These are phyloP conservation scores for Philaethria dido DNA, from an alignment of 2,888 invertebrate species.

Conservation along the genomic window DNA sequence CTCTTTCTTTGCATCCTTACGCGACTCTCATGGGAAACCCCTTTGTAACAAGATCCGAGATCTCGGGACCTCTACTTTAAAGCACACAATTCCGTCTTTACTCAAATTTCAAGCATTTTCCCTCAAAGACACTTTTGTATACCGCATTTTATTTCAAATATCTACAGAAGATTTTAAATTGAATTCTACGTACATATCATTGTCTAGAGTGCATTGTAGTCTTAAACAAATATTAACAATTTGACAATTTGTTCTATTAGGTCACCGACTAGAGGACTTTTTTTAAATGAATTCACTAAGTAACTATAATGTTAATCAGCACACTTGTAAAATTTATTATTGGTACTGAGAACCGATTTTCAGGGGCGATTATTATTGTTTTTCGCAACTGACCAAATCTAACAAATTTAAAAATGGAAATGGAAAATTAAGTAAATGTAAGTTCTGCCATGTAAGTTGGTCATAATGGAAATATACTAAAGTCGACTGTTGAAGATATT, in stretches of 20 bases:
- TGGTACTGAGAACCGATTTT: too few species aligned
- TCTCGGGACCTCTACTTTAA: neutral
- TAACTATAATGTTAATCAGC: too few species aligned
- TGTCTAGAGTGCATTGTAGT: neutral
- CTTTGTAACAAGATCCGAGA: conserved; percentile 11
- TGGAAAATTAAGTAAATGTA: too few species aligned
- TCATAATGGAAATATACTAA: too few species aligned
- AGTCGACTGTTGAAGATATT: too few species aligned
- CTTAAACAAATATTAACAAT: neutral
- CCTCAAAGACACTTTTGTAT: neutral
- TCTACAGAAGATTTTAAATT: neutral
- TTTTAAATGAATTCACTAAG: too few species aligned
- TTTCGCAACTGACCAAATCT: too few species aligned
- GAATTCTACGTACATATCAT: neutral
- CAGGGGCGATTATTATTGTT: too few species aligned
- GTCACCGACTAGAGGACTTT: too few species aligned
- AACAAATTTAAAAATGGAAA: too few species aligned
- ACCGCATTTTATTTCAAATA: neutral
- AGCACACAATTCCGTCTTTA: neutral
- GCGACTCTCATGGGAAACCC: conserved; percentile 4
- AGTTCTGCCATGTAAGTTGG: too few species aligned
- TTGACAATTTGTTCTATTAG: neutral
- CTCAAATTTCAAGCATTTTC: conserved; percentile 6
- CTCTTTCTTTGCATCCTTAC: neutral
- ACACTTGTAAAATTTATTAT: too few species aligned